Base-by-base conservation (phyloP, 1,140 invertebrate genomes). In the Drosophila albomicans region DNA sequence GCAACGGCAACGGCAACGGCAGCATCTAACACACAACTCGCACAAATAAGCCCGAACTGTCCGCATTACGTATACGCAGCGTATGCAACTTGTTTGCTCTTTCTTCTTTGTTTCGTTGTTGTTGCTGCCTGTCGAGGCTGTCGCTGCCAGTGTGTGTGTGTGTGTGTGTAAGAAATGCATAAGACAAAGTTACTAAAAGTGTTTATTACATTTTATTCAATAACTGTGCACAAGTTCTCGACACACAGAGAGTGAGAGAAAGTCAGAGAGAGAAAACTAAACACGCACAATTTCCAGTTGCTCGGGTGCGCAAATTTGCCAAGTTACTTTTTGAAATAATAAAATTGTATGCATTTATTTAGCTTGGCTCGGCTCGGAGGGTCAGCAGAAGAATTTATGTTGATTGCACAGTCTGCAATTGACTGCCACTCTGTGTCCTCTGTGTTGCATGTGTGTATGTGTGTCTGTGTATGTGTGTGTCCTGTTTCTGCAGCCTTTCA, bases 181-280 rank as follows among this genome's bases (percentile, higher is more conserved):
- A 79, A 88, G 80, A 87, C 80, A 88, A 88, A 89, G 85, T 88
- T 88, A 88, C 81, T 78, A 84, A 89, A 89, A 88, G 84, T 88
- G 84, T 88, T 88, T 88, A 88, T 88, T 88, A 88, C 84, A 88
- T 88, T 88, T 88, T 88, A 88, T 88, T 88, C 84, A 87, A 88
- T 87, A 87, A 88, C 78, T 86, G 63, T 70, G 52, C 52, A 58
- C 61, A 72, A 57, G 20, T 65, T 35, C 43, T 43, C 57, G 13
- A 45, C 59, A 38, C 35, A 72, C 43, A 57, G 3, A 13, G 15
- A 43, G 32, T 30, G n/a, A 54, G 5, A 63, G 32, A 54, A 6
- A 6, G 32, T 32, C 3, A n/a, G 32, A 48, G 32, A 35, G 11
- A 54, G 3, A 63, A 3, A 25, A 25, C 20, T 41, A 54, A 11